Conservation (phyloP, 2,888 invertebrate genomes). For the Plusia festucae region DNA sequence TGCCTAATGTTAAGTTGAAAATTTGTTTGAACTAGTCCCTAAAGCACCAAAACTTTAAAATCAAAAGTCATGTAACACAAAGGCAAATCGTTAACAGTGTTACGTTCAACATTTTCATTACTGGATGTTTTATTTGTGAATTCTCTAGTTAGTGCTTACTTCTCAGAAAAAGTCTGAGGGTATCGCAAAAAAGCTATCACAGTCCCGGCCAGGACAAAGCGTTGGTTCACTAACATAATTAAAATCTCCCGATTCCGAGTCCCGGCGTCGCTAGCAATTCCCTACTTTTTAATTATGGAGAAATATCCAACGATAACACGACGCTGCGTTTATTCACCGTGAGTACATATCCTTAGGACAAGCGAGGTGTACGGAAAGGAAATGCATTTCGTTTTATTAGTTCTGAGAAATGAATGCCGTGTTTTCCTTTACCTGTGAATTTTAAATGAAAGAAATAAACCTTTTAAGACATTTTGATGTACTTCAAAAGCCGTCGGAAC, state of each 20-base stretch:
- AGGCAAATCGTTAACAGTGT: constrained; percentile 50
- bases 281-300: constrained; percentile 67
- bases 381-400: constrained; percentile 32
- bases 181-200: constrained; percentile 70
- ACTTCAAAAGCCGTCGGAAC: not conserved
- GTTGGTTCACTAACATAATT: constrained; percentile 73
- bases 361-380: constrained; percentile 42
- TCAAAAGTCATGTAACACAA: constrained; percentile 35
- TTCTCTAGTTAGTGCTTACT: constrained; percentile 68
- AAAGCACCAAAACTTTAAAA: constrained; percentile 9
- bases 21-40: too few species aligned
- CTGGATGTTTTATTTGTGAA: constrained; percentile 64
- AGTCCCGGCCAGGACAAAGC: constrained; percentile 64
- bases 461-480: not conserved
- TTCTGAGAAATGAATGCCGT: constrained; percentile 4
- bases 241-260: constrained; percentile 70
- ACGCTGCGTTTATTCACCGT: constrained; percentile 47
- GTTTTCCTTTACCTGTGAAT: constrained; percentile 11
- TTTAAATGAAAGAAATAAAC: not conserved
- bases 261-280: constrained; percentile 64
- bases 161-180: constrained; percentile 66
- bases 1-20: too few species aligned
- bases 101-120: constrained; percentile 49
- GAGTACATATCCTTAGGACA: constrained; percentile 41
- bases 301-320: constrained; percentile 63